Evolutionary conservation across 1,140 invertebrate genomes (phyloP).

Genomic region (Hylaeus anthracinus): DNA sequence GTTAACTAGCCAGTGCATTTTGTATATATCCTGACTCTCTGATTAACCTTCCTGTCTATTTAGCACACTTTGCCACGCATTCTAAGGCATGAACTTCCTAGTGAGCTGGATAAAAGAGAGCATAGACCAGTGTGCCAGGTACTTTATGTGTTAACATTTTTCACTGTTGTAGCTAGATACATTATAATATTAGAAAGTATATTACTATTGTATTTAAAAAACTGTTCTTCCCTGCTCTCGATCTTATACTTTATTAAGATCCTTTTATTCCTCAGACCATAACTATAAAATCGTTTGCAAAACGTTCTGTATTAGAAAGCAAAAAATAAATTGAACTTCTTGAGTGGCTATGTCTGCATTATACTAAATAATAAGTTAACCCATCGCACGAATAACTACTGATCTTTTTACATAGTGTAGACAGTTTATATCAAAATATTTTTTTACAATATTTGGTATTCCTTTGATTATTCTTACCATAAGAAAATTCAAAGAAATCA

Average conservation of each 20-base stretch:
- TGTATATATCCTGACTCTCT: constrained; percentile 65
- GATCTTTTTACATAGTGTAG: constrained; percentile 9
- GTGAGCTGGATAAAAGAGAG: constrained; percentile 72
- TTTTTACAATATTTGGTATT: constrained; percentile 36
- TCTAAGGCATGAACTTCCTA: constrained; percentile 71
- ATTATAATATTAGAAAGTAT: constrained; percentile 71
- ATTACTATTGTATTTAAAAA: constrained; percentile 69
- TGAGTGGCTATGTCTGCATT: constrained; percentile 59
- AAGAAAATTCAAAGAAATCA: constrained; percentile 18
- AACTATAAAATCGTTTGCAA: constrained; percentile 61
- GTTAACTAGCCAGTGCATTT: constrained; percentile 65
- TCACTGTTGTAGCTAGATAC: constrained; percentile 69
- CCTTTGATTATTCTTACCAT: constrained; percentile 40
- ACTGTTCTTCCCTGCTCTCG: constrained; percentile 59
- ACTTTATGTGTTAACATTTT: constrained; percentile 72
- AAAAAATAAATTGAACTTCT: constrained; percentile 66
- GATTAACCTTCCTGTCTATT: constrained; percentile 69
- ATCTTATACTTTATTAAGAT: constrained; percentile 61
- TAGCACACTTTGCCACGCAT: constrained; percentile 71
- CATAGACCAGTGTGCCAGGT: constrained; percentile 76
- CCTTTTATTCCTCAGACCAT: constrained; percentile 52
- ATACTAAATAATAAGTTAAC: constrained; percentile 66
- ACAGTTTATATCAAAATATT: constrained; percentile 40
- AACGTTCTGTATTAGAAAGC: constrained; percentile 60
- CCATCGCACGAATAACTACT: constrained; percentile 64